Conservation (phyloP, 2,113 vertebrate species). For the Sclerurus mexicanus region DNA sequence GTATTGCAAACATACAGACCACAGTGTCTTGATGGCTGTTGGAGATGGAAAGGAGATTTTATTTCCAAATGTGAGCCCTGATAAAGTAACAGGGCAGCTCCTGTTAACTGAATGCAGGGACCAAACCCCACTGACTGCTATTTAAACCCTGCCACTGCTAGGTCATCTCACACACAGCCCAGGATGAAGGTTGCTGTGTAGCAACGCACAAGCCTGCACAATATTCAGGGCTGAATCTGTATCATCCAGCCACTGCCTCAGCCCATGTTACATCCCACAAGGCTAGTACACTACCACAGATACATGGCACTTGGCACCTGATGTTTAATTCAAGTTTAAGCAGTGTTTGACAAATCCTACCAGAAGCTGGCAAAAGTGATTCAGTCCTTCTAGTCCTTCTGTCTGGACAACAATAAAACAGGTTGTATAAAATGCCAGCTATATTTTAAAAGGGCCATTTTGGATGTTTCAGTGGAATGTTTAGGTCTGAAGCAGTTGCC, state of each 20-base stretch:
- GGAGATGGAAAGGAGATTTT: background rate
- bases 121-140: background rate
- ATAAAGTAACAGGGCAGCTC: accelerated
- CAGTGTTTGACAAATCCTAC: background rate
- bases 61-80: background rate
- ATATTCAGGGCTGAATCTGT: background rate
- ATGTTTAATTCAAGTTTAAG: background rate
- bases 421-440: background rate
- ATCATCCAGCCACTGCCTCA: background rate
- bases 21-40: background rate
- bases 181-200: background rate
- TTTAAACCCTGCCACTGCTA: background rate
- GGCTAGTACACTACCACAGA: background rate
- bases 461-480: background rate
- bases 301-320: background rate
- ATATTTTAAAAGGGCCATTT: background rate
- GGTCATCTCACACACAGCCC: background rate
- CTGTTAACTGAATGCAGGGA: background rate
- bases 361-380: background rate
- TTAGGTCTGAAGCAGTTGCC: background rate
- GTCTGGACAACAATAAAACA: background rate
- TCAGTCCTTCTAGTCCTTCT: background rate
- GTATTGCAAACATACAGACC: background rate
- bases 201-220: background rate
- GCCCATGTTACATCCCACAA: background rate